These are phyloP conservation scores for Ganaspis sp. DNA, from an alignment of 1,140 invertebrate genomes.

Conservation along the genomic window DNA sequence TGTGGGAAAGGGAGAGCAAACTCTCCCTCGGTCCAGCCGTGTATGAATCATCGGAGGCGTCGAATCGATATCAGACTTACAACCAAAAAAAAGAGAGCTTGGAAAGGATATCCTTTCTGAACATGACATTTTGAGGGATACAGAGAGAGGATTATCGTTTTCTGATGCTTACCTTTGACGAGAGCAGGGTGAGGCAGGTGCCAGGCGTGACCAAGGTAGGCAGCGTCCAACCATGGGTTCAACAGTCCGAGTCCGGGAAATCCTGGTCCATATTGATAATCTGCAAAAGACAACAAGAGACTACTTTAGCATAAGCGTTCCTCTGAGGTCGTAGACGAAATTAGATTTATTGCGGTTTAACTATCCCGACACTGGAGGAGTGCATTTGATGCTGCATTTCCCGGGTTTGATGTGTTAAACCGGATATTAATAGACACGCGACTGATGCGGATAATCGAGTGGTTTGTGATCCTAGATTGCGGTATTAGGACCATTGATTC, in stretches of 20 bases:
- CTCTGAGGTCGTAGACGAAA: not conserved
- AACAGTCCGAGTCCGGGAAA: constrained; percentile 80
- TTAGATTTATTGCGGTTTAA: constrained; percentile 27
- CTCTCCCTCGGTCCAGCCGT: constrained; percentile 63
- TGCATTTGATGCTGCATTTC: constrained; percentile 1
- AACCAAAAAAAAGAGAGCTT: not conserved
- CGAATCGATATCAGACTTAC: constrained; percentile 66
- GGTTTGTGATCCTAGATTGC: not conserved
- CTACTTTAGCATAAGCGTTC: constrained; percentile 14
- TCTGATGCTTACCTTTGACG: constrained; percentile 78
- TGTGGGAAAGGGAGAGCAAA: constrained; percentile 64
- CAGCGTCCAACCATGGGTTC: constrained; percentile 86
- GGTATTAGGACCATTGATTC: not conserved
- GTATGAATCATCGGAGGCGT: constrained; percentile 71
- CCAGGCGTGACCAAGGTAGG: constrained; percentile 85
- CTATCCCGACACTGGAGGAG: constrained; percentile 3
- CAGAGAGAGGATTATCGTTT: constrained; percentile 43
- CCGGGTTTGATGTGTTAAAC: not conserved
- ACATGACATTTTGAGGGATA: constrained; percentile 17
- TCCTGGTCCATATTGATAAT: constrained; percentile 80
- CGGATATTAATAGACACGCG: constrained; percentile 12
- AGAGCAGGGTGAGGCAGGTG: constrained; percentile 81
- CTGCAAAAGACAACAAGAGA: constrained; percentile 76
- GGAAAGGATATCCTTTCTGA: constrained; percentile 16
- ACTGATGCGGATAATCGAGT: not conserved